Evolutionary conservation across 1,140 invertebrate genomes (phyloP).

Genomic region (Hyphantria cunea): DNA sequence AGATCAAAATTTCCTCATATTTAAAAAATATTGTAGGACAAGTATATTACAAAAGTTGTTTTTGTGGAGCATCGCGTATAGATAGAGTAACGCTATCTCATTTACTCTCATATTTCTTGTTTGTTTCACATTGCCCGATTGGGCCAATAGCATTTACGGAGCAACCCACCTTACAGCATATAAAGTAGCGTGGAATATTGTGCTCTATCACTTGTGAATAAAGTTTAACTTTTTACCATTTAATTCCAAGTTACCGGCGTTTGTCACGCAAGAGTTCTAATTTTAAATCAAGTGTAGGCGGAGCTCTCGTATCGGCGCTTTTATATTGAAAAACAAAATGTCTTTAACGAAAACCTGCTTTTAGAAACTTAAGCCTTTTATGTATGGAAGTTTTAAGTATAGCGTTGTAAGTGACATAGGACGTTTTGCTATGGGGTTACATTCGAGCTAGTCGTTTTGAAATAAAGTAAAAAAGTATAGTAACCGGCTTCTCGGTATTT

Average conservation of each 20-base stretch:
- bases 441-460: slow-evolving; percentile 51
- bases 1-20: neutral
- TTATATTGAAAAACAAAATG: slow-evolving; percentile 79
- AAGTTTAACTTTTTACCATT: slow-evolving; percentile 77
- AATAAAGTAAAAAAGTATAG: slow-evolving; percentile 79
- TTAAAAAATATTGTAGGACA: slow-evolving; percentile 3
- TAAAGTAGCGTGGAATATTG: slow-evolving; percentile 73
- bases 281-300: slow-evolving; percentile 81
- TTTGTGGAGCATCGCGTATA: slow-evolving; percentile 20
- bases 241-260: slow-evolving; percentile 75
- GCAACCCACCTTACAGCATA: slow-evolving; percentile 76
- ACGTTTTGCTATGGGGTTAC: slow-evolving; percentile 52
- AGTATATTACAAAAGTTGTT: slow-evolving; percentile 16
- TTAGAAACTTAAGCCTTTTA: slow-evolving; percentile 79
- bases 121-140: slow-evolving; percentile 74
- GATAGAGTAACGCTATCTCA: slow-evolving; percentile 56
- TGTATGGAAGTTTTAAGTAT: slow-evolving; percentile 70
- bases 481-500: slow-evolving; percentile 78
- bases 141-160: slow-evolving; percentile 77
- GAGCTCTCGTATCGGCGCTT: slow-evolving; percentile 73
- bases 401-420: slow-evolving; percentile 58
- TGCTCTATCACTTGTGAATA: slow-evolving; percentile 71
- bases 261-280: slow-evolving; percentile 80
- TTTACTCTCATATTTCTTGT: slow-evolving; percentile 71
- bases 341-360: slow-evolving; percentile 78